Evolutionary conservation across 2,888 invertebrate species (phyloP).

Genomic region (Fissipunctia ypsillon): DNA sequence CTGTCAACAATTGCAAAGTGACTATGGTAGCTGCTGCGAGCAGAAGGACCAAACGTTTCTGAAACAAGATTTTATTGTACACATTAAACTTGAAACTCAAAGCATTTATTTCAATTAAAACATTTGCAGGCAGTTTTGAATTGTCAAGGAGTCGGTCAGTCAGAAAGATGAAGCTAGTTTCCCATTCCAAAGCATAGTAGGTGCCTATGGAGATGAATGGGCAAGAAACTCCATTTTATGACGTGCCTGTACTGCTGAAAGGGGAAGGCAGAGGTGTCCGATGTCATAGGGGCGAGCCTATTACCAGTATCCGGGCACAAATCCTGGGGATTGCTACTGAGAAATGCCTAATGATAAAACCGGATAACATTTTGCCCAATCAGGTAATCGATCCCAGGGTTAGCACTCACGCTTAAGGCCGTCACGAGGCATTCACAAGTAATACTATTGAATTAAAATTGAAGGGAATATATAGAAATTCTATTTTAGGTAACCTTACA

Average conservation of each 20-base stretch:
- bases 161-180: no score
- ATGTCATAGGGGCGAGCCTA: neutral
- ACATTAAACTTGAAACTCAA: neutral
- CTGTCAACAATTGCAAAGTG: neutral
- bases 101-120: no score
- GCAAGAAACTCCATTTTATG: no score
- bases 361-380: neutral
- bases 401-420: neutral
- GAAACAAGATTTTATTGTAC: slow-evolving; percentile 14
- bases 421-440: neutral
- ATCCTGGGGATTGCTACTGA: neutral
- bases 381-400: neutral
- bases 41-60: neutral
- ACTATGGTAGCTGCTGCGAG: neutral
- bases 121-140: no score
- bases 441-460: neutral
- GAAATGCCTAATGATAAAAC: neutral
- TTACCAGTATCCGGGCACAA: neutral
- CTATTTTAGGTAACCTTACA: neutral
- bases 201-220: no score
- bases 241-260: no score
- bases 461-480: neutral
- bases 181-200: no score
- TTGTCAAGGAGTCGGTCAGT: no score
- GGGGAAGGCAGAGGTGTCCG: no score